Conservation (phyloP, 2,888 invertebrate species). For the Ennomos quercinarius region DNA sequence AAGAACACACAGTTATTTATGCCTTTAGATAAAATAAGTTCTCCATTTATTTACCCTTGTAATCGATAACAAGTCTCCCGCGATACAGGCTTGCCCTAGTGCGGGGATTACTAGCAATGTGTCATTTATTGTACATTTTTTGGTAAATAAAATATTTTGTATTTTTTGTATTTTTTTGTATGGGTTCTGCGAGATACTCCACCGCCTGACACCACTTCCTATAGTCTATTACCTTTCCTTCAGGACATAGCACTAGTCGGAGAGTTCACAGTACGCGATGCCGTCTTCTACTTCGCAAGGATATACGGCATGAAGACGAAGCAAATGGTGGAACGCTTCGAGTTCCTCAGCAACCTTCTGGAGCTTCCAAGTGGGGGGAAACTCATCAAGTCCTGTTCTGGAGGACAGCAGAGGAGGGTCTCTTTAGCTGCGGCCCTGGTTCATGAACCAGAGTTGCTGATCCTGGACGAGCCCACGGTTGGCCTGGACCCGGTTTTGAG, state of each 20-base stretch:
- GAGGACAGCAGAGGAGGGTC: constrained; percentile 95
- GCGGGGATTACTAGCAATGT: no score
- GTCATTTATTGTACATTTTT: no score
- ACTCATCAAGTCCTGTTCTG: constrained; percentile 90
- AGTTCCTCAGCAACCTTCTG: constrained; percentile 89
- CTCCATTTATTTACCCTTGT: no score
- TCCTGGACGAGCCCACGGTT: constrained; percentile 97
- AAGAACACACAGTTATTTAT: no score
- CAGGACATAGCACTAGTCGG: constrained; percentile 92
- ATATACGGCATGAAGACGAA: constrained; percentile 91
- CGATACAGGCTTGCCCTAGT: no score
- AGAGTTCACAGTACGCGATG: constrained; percentile 93
- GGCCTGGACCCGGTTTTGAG: constrained; percentile 95
- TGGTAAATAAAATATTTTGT: no score
- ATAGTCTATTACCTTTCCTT: constrained; percentile 13
- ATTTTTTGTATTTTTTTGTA: no score
- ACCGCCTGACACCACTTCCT: no score
- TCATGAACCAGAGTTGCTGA: constrained; percentile 94
- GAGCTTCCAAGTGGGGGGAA: constrained; percentile 90
- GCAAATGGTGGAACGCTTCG: constrained; percentile 87
- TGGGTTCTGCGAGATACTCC: no score
- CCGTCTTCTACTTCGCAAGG: constrained; percentile 94
- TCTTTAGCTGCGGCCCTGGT: constrained; percentile 95
- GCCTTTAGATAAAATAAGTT: no score
- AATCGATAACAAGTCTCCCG: no score